A percentile compares a stretch with the other conserved stretches of the same genome.
Evolutionary conservation across 2,888 invertebrate species (phyloP).

Genomic region (Lasioglossum figueresi): DNA sequence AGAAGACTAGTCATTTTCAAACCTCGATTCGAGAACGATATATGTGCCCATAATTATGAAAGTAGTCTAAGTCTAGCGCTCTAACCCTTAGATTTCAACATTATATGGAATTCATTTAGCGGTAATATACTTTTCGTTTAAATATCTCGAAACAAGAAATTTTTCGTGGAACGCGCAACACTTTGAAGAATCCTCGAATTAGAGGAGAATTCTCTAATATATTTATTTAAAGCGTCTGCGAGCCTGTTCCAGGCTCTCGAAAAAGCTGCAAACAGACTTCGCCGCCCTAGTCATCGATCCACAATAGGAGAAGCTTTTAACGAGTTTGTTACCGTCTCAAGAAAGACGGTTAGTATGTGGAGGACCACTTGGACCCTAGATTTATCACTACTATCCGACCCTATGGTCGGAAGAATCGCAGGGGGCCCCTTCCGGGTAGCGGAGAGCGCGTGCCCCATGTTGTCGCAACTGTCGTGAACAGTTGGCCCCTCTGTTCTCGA

Average conservation of each 20-base stretch:
- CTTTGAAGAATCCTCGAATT: neutral
- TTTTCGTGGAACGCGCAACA: too few relatives aligned
- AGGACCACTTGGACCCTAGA: neutral
- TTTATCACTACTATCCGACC: conserved; percentile 5
- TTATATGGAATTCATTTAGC: too few relatives aligned
- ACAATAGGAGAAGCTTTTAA: neutral
- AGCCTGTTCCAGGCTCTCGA: too few relatives aligned
- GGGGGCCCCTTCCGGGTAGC: conserved; percentile 62
- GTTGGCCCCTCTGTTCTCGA: conserved; percentile 61
- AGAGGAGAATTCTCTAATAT: neutral
- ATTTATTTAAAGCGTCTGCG: too few relatives aligned
- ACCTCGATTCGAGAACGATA: too few relatives aligned
- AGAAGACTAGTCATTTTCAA: too few relatives aligned
- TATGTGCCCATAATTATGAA: too few relatives aligned
- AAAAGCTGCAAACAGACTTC: neutral
- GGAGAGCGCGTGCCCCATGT: conserved; percentile 75
- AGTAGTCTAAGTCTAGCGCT: too few relatives aligned
- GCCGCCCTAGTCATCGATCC: neutral
- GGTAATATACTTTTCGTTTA: too few relatives aligned
- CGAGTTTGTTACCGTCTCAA: neutral
- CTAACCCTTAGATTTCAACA: too few relatives aligned
- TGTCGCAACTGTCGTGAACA: conserved; percentile 75
- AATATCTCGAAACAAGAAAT: too few relatives aligned
- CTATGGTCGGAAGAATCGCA: conserved; percentile 33
- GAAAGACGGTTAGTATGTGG: neutral